phyloP scores from a whole-genome alignment of 2,797 vertebrate genomes.

The Falco rusticolus region DNA sequence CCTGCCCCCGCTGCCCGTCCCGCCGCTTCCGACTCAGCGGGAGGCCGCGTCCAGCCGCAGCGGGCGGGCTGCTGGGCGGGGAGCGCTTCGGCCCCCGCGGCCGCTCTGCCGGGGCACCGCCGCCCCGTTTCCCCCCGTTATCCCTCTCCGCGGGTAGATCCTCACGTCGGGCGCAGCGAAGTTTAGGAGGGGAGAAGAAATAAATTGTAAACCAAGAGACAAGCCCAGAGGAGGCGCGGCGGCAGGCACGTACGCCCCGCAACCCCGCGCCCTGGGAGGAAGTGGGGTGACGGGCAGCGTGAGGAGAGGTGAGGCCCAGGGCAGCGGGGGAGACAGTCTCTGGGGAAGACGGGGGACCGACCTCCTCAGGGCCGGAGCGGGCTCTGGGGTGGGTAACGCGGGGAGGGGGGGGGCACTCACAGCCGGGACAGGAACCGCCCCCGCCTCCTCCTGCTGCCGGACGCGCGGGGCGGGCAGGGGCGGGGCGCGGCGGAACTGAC shows the following conservation, averaged over 20 bases:
- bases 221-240: not conserved
- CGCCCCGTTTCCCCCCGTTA: not conserved
- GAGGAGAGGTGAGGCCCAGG: not conserved
- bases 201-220: too few relatives aligned
- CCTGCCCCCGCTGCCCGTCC: too few relatives aligned
- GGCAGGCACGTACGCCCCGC: not conserved
- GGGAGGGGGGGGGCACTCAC: not conserved
- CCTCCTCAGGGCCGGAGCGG: not conserved
- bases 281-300: not conserved
- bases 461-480: not conserved
- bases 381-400: too few relatives aligned
- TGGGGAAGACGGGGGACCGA: too few relatives aligned
- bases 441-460: conserved; percentile 6
- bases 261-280: not conserved
- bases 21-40: not conserved
- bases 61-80: too few relatives aligned
- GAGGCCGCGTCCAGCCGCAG: not conserved
- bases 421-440: conserved; percentile 5
- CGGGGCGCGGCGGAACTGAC: conserved; percentile 45
- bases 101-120: not conserved
- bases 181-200: not conserved
- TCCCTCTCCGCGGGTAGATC: not conserved
- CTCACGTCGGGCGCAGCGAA: not conserved
- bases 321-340: not conserved
- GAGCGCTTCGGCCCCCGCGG: too few relatives aligned